A percentile compares a stretch with the other conserved stretches of the same genome.
These are phyloP conservation scores for Galeopterus variegatus DNA, from an alignment of 2,113 vertebrate genomes.

Conservation along the genomic window DNA sequence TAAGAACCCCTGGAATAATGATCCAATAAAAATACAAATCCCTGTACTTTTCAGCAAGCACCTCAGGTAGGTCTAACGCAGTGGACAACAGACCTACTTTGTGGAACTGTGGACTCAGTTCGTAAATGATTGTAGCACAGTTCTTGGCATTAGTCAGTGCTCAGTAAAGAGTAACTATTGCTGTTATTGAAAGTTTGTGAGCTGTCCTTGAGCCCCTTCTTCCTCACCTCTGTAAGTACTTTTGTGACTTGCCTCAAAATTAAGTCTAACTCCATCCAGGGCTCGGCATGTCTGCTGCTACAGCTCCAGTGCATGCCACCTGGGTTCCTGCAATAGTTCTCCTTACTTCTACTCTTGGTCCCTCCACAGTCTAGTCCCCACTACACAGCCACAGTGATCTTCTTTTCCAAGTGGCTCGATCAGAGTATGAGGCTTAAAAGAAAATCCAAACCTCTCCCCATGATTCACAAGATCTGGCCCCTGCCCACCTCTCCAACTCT, in stretches of 20 bases:
- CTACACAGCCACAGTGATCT: neutral
- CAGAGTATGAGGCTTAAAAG: neutral
- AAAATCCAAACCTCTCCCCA: neutral
- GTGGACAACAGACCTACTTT: neutral
- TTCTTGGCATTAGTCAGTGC: neutral
- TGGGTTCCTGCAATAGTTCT: neutral
- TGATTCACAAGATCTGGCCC: neutral
- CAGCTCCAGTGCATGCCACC: accelerated
- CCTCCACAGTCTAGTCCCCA: neutral
- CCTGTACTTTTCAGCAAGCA: neutral
- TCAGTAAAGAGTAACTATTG: neutral
- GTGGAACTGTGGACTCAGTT: neutral
- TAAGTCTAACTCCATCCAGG: neutral
- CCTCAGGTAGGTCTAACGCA: neutral
- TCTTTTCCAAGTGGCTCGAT: neutral
- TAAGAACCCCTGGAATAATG: neutral
- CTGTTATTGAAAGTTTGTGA: neutral
- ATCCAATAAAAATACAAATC: neutral
- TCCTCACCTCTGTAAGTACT: neutral
- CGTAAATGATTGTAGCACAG: neutral
- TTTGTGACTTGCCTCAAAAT: neutral
- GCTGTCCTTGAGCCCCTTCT: neutral
- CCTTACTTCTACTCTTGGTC: neutral
- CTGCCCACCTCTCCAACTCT: neutral
- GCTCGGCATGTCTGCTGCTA: accelerated